Conservation (phyloP, 2,888 invertebrate genomes). For the Amphipoea lucens region DNA sequence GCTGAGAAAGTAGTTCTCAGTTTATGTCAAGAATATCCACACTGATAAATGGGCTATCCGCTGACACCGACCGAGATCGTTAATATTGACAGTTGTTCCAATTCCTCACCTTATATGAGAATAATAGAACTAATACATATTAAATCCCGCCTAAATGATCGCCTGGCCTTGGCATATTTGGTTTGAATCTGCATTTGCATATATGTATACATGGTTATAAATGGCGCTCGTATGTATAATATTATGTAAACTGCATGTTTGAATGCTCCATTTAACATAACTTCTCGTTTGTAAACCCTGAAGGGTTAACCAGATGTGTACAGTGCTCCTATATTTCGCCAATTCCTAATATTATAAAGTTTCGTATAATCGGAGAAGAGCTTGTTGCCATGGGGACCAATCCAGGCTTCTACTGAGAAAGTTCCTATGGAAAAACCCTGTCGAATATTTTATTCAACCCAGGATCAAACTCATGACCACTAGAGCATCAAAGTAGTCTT, state of each 20-base stretch:
- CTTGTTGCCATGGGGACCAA: not conserved
- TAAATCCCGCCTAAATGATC: slow-evolving; percentile 12
- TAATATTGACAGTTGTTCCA: slow-evolving; percentile 15
- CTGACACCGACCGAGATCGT: not conserved
- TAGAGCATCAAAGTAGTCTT: not conserved
- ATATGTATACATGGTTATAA: not conserved
- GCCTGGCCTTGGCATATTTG: slow-evolving; percentile 22
- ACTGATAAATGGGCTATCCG: not conserved
- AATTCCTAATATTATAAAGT: not conserved
- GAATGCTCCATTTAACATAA: not conserved
- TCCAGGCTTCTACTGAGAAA: not conserved
- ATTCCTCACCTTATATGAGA: slow-evolving; percentile 12
- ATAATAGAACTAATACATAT: slow-evolving; percentile 27
- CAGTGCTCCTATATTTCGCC: not conserved
- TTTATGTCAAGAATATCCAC: slow-evolving; percentile 14
- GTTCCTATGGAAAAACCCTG: not conserved
- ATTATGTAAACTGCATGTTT: slow-evolving; percentile 1
- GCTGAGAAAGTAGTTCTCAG: not conserved
- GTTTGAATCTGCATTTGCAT: slow-evolving; percentile 24
- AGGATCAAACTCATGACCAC: not conserved
- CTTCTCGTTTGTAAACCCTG: not conserved
- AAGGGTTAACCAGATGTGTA: too few species aligned
- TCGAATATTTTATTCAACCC: not conserved
- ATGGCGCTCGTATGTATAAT: not conserved
- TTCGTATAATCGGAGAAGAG: not conserved